phyloP scores from a whole-genome alignment of 2,113 vertebrate species.

The Rhinolophus sinicus region DNA sequence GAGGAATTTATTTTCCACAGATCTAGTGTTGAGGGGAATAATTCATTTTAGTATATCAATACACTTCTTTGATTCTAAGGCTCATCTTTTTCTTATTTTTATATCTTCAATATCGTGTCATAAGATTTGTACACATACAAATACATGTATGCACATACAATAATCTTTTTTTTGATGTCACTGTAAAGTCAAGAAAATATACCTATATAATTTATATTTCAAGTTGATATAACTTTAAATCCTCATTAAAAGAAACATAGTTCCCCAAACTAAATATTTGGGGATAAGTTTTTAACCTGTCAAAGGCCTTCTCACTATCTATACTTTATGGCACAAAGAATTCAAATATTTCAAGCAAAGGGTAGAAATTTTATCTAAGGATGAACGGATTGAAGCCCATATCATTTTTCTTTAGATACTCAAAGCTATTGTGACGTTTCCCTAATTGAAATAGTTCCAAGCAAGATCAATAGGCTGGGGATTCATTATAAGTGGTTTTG shows the following conservation, averaged over 20 bases:
- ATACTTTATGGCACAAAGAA: neutral
- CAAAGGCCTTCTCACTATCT: neutral
- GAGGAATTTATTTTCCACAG: neutral
- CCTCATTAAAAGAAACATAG: neutral
- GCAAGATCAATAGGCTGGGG: neutral
- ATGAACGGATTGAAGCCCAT: neutral
- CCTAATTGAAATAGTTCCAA: neutral
- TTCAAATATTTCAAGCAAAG: neutral
- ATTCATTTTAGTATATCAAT: neutral
- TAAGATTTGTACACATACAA: neutral
- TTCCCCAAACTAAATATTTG: neutral
- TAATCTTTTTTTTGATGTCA: neutral
- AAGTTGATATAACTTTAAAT: neutral
- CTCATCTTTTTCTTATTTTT: neutral
- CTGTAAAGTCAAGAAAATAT: neutral
- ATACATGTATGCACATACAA: rapidly evolving
- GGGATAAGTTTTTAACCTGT: neutral
- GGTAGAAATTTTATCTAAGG: neutral
- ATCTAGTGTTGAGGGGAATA: neutral
- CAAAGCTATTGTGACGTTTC: neutral
- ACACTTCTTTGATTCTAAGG: neutral
- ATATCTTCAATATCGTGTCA: neutral
- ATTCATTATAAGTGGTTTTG: neutral
- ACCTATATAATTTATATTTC: neutral
- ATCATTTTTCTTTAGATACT: neutral